A percentile compares a stretch with the other conserved stretches of the same genome.
These are phyloP conservation scores for Alca torda DNA, from an alignment of 2,797 vertebrate species.

Conservation along the genomic window DNA sequence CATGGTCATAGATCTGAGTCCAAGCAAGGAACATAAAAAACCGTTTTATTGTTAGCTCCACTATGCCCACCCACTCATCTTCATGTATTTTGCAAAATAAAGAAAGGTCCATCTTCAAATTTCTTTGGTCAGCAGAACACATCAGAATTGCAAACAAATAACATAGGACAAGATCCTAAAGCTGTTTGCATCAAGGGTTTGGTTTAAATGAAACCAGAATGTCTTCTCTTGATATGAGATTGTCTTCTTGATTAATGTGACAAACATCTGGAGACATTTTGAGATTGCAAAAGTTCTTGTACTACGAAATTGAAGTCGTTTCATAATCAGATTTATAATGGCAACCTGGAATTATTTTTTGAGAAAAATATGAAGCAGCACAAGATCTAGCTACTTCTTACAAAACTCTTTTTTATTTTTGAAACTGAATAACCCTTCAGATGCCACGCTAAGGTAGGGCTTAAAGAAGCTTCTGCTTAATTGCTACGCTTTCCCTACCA, in stretches of 20 bases:
- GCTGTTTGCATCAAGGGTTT: background rate
- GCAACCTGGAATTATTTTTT: background rate
- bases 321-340: background rate
- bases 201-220: background rate
- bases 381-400: background rate
- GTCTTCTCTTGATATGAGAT: background rate
- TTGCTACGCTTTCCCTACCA: background rate
- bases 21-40: background rate
- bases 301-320: background rate
- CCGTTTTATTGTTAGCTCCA: background rate
- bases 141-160: background rate
- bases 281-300: background rate
- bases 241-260: background rate
- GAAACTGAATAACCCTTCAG: background rate
- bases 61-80: background rate
- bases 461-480: background rate
- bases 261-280: background rate
- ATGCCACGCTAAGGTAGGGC: background rate
- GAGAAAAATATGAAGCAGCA: background rate
- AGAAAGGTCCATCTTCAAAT: background rate
- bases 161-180: background rate
- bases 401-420: accelerated
- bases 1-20: background rate
- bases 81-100: background rate
- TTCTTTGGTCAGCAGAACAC: background rate